Evolutionary conservation across 1,140 invertebrate species (phyloP).

Genomic region (Drosophila guanche): DNA sequence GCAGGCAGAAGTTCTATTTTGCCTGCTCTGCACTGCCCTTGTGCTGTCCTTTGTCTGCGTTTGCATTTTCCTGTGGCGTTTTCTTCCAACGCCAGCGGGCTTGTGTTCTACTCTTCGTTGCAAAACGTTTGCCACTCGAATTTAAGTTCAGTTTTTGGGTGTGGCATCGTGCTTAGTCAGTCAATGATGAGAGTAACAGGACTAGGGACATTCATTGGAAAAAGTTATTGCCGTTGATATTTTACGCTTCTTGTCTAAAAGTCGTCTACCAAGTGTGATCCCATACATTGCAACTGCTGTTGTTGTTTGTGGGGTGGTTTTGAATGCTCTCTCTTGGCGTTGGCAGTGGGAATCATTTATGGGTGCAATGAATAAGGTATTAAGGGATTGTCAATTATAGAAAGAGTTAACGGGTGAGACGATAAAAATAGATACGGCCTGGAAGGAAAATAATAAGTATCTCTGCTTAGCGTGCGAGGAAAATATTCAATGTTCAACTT

Average conservation of each 20-base stretch:
- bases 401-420: no score
- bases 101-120: slow-evolving; percentile 4
- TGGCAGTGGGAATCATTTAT: slow-evolving; percentile 19
- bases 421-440: neutral
- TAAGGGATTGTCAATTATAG: neutral
- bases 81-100: slow-evolving; percentile 22
- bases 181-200: slow-evolving; percentile 28
- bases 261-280: slow-evolving; percentile 48
- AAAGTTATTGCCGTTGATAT: slow-evolving; percentile 61
- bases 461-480: no score
- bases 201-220: slow-evolving; percentile 21
- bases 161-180: slow-evolving; percentile 60
- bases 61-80: slow-evolving; percentile 37
- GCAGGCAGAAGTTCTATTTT: slow-evolving; percentile 24
- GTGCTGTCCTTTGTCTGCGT: slow-evolving; percentile 33
- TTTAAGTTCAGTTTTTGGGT: slow-evolving; percentile 31
- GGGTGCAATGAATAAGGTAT: slow-evolving; percentile 3
- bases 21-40: neutral
- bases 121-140: slow-evolving; percentile 28
- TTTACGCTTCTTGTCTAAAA: slow-evolving; percentile 61
- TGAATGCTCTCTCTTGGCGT: neutral
- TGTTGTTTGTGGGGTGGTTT: slow-evolving; percentile 37
- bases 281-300: slow-evolving; percentile 31
- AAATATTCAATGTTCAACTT: no score
- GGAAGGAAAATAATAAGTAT: neutral